Base-by-base conservation (phyloP, 2,113 vertebrate species). In the Phalacrocorax carbo region DNA sequence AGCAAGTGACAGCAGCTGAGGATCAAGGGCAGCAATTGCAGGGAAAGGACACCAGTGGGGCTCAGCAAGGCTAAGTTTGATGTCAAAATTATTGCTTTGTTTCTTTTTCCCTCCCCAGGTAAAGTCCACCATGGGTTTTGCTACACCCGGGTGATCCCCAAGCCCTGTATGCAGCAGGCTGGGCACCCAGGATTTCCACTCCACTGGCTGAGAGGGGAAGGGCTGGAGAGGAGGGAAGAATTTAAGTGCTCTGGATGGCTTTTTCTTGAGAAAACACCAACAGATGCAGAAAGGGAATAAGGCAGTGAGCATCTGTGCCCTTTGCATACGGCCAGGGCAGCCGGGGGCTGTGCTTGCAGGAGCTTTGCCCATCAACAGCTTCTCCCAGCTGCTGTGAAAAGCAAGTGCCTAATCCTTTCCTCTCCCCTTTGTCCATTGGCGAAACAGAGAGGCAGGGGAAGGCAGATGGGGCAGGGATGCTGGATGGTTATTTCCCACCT, bases 291-390 rank as follows among this genome's bases (percentile, higher is more conserved):
- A 22, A 25, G 36, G 5, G 20, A 48, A 20, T 10, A 14, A 11
- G 30, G 30, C 52, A 88, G 55, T 2, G 3, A 46, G 55, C 6
- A 21, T 13, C 71, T 11, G 34, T 25, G 40, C 26, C 57, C 26
- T 40, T 46, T 1, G 4, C n/a, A 46, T 0, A 0, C n/a, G 21
- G 52, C 16, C 20, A 30, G 22, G 26, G 71, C 23, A 42, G 29
- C 8, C 11, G n/a, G 22, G 48, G 21, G 3, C 22, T 22, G 20
- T 1, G 11, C 38, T 61, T 2, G 1, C 0, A 0, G 57, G 20
- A 11, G 30, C 27, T 62, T 42, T 11, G 10, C 48, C 36, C 62
- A 55, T 12, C 38, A 36, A 5, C 38, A 20, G 16, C 64, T 55
- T 57, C 62, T 51, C 42, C 78, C 4, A 20, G 22, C 49, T 64